Evolutionary conservation across 2,888 invertebrate species (phyloP).

Genomic region (Ephialtes manifestator): DNA sequence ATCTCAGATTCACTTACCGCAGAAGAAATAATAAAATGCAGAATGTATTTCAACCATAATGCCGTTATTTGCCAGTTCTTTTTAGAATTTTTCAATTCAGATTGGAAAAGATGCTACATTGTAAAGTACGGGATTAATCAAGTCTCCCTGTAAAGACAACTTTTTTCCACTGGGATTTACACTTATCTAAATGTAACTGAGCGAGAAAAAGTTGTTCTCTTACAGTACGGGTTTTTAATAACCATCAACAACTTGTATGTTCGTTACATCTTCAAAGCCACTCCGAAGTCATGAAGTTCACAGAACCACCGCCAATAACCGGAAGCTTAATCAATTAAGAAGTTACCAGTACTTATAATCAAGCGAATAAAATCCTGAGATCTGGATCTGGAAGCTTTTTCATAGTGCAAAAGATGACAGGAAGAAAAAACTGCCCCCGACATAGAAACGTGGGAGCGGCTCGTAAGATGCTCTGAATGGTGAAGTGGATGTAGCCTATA

Average conservation of each 20-base stretch:
- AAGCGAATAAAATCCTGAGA: background rate
- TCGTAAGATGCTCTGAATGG: slow-evolving; percentile 54
- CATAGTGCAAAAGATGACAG: background rate
- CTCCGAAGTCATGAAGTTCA: background rate
- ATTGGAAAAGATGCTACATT: too few relatives aligned
- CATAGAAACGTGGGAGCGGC: slow-evolving; percentile 69
- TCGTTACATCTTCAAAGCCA: background rate
- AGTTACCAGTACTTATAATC: slow-evolving; percentile 39
- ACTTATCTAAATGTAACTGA: background rate
- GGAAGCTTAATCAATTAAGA: slow-evolving; percentile 18
- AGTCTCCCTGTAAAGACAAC: too few relatives aligned
- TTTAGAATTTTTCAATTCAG: too few relatives aligned
- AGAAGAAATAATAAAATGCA: too few relatives aligned
- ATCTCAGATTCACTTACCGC: background rate
- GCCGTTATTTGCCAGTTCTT: too few relatives aligned
- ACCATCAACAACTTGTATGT: background rate
- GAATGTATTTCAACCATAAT: too few relatives aligned
- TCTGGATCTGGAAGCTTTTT: slow-evolving; percentile 22
- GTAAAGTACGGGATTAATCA: too few relatives aligned
- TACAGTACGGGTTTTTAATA: background rate
- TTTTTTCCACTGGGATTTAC: too few relatives aligned
- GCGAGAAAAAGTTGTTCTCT: background rate
- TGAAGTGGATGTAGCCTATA: slow-evolving; percentile 11
- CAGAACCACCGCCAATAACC: background rate
- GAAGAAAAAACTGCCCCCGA: background rate